phyloP scores from a whole-genome alignment of 2,888 invertebrate species.

The Galeruca laticollis region DNA sequence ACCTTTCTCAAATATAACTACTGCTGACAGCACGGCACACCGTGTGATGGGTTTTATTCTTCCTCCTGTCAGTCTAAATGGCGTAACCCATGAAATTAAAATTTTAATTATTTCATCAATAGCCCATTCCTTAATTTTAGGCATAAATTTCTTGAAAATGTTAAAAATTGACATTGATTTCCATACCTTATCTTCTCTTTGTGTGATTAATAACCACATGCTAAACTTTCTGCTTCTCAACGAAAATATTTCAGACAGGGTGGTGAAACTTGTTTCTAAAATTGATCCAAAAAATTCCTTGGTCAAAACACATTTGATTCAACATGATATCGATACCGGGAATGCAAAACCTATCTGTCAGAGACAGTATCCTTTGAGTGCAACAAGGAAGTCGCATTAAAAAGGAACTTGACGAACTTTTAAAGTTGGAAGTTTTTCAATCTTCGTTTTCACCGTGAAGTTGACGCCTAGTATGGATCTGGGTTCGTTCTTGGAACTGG shows the following conservation, averaged over 20 bases:
- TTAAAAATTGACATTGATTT: slow-evolving; percentile 31
- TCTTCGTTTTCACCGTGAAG: slow-evolving; percentile 52
- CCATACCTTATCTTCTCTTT: slow-evolving; percentile 21
- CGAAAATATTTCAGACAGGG: slow-evolving; percentile 2
- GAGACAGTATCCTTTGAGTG: slow-evolving; percentile 32
- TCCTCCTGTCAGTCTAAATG: slow-evolving; percentile 3
- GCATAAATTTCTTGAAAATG: slow-evolving; percentile 24
- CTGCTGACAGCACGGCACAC: slow-evolving; percentile 7
- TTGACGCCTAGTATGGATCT: slow-evolving; percentile 51
- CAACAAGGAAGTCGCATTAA: slow-evolving; percentile 33
- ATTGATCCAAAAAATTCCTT: slow-evolving; percentile 23
- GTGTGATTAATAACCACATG: slow-evolving; percentile 18
- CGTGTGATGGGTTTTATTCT: slow-evolving; percentile 13
- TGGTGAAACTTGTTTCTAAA: slow-evolving; percentile 2
- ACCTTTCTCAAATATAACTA: too few relatives aligned
- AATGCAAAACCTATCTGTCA: slow-evolving; percentile 32
- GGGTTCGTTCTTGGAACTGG: too few relatives aligned
- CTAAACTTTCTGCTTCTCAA: background rate
- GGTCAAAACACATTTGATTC: slow-evolving; percentile 23
- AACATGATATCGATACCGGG: too few relatives aligned
- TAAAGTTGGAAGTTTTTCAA: slow-evolving; percentile 48
- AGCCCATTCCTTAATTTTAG: slow-evolving; percentile 24
- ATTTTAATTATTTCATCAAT: slow-evolving; percentile 22
- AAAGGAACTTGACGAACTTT: slow-evolving; percentile 31
- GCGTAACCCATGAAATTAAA: slow-evolving; percentile 4